Conservation (phyloP, 2,797 vertebrate genomes). For the Cyclopterus lumpus region DNA sequence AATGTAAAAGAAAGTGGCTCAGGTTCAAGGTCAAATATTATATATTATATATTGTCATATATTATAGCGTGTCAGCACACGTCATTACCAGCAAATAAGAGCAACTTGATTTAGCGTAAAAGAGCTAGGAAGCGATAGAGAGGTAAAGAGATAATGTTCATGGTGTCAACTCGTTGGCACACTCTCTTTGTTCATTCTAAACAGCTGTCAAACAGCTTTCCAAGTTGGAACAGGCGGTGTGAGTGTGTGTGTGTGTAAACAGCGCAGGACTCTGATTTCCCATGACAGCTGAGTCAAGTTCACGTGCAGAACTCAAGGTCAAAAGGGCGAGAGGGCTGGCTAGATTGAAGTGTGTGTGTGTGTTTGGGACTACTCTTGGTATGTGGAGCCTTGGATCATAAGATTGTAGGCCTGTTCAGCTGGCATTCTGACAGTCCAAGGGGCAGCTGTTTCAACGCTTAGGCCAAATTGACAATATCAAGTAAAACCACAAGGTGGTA, state of each 20-base stretch:
- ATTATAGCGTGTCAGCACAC: not conserved
- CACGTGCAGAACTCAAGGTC: conserved; percentile 80
- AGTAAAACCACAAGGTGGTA: conserved; percentile 68
- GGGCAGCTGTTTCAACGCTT: conserved; percentile 73
- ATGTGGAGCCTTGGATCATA: conserved; percentile 67
- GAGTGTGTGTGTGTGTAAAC: conserved; percentile 54
- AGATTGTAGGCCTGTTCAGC: conserved; percentile 66
- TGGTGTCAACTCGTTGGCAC: conserved; percentile 75
- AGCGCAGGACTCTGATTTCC: conserved; percentile 72
- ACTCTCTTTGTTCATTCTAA: conserved; percentile 82
- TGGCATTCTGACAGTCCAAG: conserved; percentile 65
- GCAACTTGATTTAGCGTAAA: not conserved
- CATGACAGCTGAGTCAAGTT: conserved; percentile 82
- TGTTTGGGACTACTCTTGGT: conserved; percentile 51
- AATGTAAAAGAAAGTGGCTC: conserved; percentile 16
- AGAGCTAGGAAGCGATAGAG: conserved; percentile 21
- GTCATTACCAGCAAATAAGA: not conserved
- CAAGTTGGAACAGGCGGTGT: conserved; percentile 77
- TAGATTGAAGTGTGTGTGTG: conserved; percentile 42
- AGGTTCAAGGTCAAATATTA: not conserved
- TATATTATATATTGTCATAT: no score
- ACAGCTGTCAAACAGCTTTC: conserved; percentile 81
- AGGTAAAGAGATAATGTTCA: conserved; percentile 69
- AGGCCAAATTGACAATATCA: conserved; percentile 46
- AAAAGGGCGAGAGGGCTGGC: conserved; percentile 69